phyloP scores from a whole-genome alignment of 1,140 invertebrate genomes.

The Uloborus diversus region DNA sequence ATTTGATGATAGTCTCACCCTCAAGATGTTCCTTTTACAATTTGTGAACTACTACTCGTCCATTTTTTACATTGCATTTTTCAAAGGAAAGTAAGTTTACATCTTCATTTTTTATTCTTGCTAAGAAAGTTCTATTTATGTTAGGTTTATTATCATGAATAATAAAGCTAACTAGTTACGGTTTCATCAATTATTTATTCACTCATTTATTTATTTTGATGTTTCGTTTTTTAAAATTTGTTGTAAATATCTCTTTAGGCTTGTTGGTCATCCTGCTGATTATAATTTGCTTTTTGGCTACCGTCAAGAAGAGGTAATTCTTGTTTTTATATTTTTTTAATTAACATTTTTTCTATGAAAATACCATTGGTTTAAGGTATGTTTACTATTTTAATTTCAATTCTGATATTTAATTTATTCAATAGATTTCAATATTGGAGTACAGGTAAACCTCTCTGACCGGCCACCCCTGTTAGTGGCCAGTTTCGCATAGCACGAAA shows the following conservation, averaged over 20 bases:
- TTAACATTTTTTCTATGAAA: no score
- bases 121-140: neutral
- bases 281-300: slow-evolving; percentile 80
- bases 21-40: slow-evolving; percentile 97
- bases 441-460: no score
- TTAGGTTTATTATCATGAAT: neutral
- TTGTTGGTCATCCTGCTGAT: slow-evolving; percentile 80
- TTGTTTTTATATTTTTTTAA: slow-evolving; percentile 1
- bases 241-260: slow-evolving; percentile 57
- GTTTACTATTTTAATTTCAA: neutral
- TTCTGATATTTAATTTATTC: no score
- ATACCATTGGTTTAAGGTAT: no score
- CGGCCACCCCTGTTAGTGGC: no score
- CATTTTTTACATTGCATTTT: slow-evolving; percentile 98
- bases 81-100: slow-evolving; percentile 82
- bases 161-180: neutral
- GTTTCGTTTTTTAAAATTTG: neutral
- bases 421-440: no score
- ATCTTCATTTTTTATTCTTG: slow-evolving; percentile 8
- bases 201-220: neutral
- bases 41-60: slow-evolving; percentile 99
- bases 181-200: neutral
- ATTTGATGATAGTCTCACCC: slow-evolving; percentile 95
- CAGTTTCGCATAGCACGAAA: no score
- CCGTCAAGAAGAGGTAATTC: slow-evolving; percentile 82